Conservation (phyloP, 2,113 vertebrate species). For the Rhinichthys klamathensis region DNA sequence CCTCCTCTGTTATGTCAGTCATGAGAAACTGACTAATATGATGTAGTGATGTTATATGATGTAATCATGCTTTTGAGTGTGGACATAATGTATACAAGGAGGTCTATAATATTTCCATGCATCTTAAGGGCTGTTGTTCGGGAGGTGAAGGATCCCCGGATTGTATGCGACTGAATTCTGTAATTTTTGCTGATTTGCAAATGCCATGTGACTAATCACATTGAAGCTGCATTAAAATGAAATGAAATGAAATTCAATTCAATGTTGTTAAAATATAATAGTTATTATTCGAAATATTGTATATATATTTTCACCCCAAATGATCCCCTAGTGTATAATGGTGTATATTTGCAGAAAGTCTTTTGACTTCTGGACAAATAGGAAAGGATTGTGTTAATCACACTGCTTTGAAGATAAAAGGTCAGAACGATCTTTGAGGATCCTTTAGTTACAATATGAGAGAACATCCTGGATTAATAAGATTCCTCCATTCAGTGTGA, state of each 20-base stretch:
- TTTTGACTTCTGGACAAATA: neutral
- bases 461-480: conserved; percentile 10
- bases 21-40: conserved; percentile 22
- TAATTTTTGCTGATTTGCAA: neutral
- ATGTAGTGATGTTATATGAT: conserved; percentile 55
- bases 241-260: too few relatives aligned
- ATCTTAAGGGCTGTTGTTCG: neutral
- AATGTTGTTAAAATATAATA: neutral
- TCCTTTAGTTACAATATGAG: neutral
- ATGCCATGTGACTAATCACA: neutral
- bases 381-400: neutral
- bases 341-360: conserved; percentile 2
- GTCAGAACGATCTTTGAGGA: neutral
- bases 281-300: neutral
- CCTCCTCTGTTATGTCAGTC: conserved; percentile 55
- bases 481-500: conserved; percentile 1
- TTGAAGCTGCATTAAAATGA: neutral
- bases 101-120: neutral
- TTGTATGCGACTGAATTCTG: neutral
- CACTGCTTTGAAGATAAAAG: neutral
- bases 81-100: neutral
- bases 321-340: too few relatives aligned
- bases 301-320: neutral
- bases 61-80: conserved; percentile 53
- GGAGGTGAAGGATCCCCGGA: neutral